Evolutionary conservation across 2,113 vertebrate species (phyloP), one percentile per base, ranked within the genome.

Genomic region (Callaeas wilsoni): DNA sequence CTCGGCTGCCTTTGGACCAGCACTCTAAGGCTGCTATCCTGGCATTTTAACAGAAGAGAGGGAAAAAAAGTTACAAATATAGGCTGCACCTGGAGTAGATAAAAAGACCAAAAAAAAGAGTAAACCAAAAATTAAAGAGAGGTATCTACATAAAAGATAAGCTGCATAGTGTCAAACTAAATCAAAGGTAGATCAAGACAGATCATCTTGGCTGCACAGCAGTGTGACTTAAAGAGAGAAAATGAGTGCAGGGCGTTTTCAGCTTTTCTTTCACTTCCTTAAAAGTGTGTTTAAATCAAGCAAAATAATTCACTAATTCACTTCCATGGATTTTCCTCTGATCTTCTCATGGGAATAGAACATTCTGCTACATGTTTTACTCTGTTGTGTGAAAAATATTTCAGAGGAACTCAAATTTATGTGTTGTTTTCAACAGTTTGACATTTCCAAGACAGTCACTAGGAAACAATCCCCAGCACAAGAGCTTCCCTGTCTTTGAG

Each of bases 41-140:
- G 60, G 13, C 16, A 41, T 53, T 74, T 76, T 53, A 44, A 49
- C 17, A 84, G n/a, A 74, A 53, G 6, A 57, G 33, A 32, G 20
- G 10, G 12, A 5, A 0, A 2, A 33, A 29, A 3, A 2, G 2
- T 30, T 60, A 47, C 18, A 68, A 78, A 30, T 13, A 27, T 7
- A 71, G 75, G 25, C 10, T 10, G 10, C 2, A 6, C 7, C 23
- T 65, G 41, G 30, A 77, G 11, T 22, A 20, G 22, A 13, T 49
- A 18, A 19, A 19, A 7, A 39, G 21, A 17, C n/a, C 1, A 7
- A 15, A 49, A 13, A 84, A 67, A 74, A 53, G 4, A 21, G 21
- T 12, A 78, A 85, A 32, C 30, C 3, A 41, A 68, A 57, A 57
- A 32, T n/a, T 10, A 65, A 59, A 93, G 41, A 39, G 25, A 11